Evolutionary conservation across 2,888 invertebrate genomes (phyloP).

Genomic region (Nemotelus pantherinus): DNA sequence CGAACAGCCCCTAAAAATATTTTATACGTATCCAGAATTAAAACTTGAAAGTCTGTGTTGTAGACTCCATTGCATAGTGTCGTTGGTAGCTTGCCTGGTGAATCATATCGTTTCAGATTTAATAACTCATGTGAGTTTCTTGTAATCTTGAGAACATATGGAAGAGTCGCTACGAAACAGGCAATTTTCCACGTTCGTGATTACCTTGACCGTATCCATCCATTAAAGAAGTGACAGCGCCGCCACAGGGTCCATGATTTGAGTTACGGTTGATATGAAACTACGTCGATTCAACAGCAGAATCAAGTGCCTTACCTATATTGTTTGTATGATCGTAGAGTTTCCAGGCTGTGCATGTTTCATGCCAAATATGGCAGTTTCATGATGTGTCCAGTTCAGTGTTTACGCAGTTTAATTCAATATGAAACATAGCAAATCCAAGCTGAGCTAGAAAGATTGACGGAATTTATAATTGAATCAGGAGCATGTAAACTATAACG

Average conservation of each 20-base stretch:
- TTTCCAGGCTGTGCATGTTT: slow-evolving; percentile 11
- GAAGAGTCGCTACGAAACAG: slow-evolving; percentile 18
- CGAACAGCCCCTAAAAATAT: too few relatives aligned
- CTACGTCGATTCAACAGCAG: background rate
- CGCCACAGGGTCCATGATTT: slow-evolving; percentile 13
- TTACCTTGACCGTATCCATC: slow-evolving; percentile 44
- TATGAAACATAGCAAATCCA: too few relatives aligned
- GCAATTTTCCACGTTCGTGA: slow-evolving; percentile 16
- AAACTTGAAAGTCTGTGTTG: too few relatives aligned
- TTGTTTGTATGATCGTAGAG: slow-evolving; percentile 15
- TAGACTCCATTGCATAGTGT: too few relatives aligned
- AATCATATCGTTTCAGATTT: slow-evolving; percentile 5
- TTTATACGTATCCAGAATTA: too few relatives aligned
- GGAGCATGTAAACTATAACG: slow-evolving; percentile 35
- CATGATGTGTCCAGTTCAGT: slow-evolving; percentile 20
- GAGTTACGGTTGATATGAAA: background rate
- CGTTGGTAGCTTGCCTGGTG: background rate
- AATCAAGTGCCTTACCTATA: background rate
- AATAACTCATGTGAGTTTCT: background rate
- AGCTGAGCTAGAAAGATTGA: too few relatives aligned
- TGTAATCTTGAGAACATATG: slow-evolving; percentile 8
- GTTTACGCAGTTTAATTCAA: slow-evolving; percentile 13
- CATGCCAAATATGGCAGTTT: slow-evolving; percentile 28
- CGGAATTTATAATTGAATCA: slow-evolving; percentile 4
- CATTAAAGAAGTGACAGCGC: slow-evolving; percentile 34